Evolutionary conservation across 2,888 invertebrate genomes (phyloP).

Genomic region (Tenthredo distinguenda): DNA sequence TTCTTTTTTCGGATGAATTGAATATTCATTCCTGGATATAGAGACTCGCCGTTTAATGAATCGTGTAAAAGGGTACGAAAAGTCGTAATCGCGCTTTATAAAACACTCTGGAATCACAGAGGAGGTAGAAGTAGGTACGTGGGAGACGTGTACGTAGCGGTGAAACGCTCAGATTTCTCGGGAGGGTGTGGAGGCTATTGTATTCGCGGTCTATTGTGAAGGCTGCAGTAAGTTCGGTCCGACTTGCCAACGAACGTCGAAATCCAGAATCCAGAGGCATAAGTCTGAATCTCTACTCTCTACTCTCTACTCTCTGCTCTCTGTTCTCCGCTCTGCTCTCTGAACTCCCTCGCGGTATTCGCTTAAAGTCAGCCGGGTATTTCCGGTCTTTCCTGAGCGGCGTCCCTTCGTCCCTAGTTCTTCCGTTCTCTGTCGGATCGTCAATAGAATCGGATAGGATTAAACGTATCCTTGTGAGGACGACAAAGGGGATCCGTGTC

Average conservation of each 20-base stretch:
- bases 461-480: conserved; percentile 1
- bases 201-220: conserved; percentile 55
- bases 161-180: conserved; percentile 57
- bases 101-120: conserved; percentile 19
- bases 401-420: background rate
- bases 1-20: background rate
- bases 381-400: conserved; percentile 19
- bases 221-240: conserved; percentile 50
- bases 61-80: background rate
- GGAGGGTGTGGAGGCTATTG: conserved; percentile 57
- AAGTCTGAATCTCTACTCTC: conserved; percentile 31
- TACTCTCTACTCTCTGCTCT: background rate
- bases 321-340: background rate
- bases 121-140: background rate
- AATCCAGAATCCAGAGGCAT: conserved; percentile 36
- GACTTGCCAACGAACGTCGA: conserved; percentile 41
- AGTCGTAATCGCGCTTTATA: conserved; percentile 37
- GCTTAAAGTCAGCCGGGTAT: conserved; percentile 1
- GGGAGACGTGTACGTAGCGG: conserved; percentile 30
- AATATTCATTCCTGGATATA: background rate
- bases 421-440: conserved; percentile 30
- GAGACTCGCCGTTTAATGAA: background rate
- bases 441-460: conserved; percentile 33
- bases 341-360: background rate
- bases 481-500: conserved; percentile 28